A percentile compares a stretch with the other conserved stretches of the same genome.
These are phyloP conservation scores for Philhelius pedissequus DNA, from an alignment of 2,888 invertebrate species.

Conservation along the genomic window DNA sequence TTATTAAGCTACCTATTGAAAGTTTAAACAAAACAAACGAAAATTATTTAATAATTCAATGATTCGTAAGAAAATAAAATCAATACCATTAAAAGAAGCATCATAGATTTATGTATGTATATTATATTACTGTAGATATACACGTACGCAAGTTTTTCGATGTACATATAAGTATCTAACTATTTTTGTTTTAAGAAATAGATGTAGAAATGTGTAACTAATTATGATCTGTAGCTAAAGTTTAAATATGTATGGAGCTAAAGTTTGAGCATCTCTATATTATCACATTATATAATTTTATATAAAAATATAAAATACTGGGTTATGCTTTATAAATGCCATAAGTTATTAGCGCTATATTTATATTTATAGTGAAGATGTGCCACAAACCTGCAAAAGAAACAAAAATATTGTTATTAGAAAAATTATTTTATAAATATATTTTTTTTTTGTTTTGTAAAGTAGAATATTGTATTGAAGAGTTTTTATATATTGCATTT, in stretches of 20 bases:
- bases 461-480: too few species aligned
- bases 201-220: slow-evolving; percentile 25
- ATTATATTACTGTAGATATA: slow-evolving; percentile 31
- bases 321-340: slow-evolving; percentile 54
- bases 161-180: slow-evolving; percentile 1
- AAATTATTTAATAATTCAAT: background rate
- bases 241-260: slow-evolving; percentile 56
- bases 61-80: background rate
- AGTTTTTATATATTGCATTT: too few species aligned
- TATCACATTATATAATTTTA: slow-evolving; percentile 26
- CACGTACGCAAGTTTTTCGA: slow-evolving; percentile 56
- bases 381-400: slow-evolving; percentile 65
- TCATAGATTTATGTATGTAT: slow-evolving; percentile 24
- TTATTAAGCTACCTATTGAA: background rate
- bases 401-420: background rate
- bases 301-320: slow-evolving; percentile 41
- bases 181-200: slow-evolving; percentile 1
- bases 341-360: slow-evolving; percentile 42
- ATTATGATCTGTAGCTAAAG: slow-evolving; percentile 21
- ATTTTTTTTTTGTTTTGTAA: too few species aligned
- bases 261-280: slow-evolving; percentile 58
- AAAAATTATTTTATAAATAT: too few species aligned
- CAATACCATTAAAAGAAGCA: slow-evolving; percentile 65
- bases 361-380: slow-evolving; percentile 53
- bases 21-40: background rate